Evolutionary conservation across 2,888 invertebrate genomes (phyloP).

Genomic region (Trissonchulus latispiculum): DNA sequence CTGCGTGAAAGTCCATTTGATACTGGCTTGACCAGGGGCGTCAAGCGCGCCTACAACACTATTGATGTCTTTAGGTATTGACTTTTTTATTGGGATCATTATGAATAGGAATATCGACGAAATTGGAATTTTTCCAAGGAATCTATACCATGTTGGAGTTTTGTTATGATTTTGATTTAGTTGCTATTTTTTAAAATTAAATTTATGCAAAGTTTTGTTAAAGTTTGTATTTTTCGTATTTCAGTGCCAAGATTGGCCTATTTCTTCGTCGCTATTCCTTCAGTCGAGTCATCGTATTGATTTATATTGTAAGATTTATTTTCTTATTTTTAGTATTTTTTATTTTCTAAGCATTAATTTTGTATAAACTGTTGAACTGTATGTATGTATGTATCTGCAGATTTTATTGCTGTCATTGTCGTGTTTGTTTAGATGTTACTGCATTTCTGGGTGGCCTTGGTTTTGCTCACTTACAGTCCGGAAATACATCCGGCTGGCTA

Average conservation of each 20-base stretch:
- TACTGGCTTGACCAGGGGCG: slow-evolving; percentile 60
- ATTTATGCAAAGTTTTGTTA: background rate
- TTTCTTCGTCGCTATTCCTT: slow-evolving; percentile 70
- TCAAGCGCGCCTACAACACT: slow-evolving; percentile 65
- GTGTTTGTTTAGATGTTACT: slow-evolving; percentile 56
- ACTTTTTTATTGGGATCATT: no score
- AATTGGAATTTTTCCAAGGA: no score
- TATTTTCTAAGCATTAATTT: no score
- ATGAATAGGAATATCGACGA: no score
- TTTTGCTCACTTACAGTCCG: slow-evolving; percentile 63
- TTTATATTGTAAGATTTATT: slow-evolving; percentile 60
- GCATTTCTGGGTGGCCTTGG: slow-evolving; percentile 71
- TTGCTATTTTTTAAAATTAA: background rate
- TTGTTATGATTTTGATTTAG: no score
- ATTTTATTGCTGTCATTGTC: no score
- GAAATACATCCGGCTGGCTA: slow-evolving; percentile 46
- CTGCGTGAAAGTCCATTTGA: slow-evolving; percentile 66
- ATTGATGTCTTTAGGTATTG: slow-evolving; percentile 59
- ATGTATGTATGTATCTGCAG: no score
- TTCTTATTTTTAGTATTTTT: slow-evolving; percentile 31
- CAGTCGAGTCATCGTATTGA: slow-evolving; percentile 66
- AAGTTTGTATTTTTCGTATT: slow-evolving; percentile 26
- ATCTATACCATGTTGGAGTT: no score
- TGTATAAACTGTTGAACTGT: no score
- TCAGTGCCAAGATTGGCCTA: slow-evolving; percentile 62